Percentiles rank a stretch among this genome's conserved stretches.
These are phyloP conservation scores for Micromussa lordhowensis DNA, from an alignment of 92 coral and sea anemone species.

Conservation along the genomic window DNA sequence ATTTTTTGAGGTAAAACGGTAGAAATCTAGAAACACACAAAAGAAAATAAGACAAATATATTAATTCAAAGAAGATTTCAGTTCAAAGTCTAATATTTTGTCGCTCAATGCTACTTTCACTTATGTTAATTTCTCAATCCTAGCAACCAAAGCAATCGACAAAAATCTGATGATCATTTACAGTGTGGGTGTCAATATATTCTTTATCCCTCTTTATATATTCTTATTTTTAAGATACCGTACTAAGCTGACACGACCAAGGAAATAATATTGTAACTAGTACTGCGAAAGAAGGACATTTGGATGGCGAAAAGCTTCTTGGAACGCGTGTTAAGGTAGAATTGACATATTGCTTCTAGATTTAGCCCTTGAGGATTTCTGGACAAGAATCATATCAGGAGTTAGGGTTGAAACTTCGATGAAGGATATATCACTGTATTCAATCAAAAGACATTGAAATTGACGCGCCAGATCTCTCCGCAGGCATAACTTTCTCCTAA, in stretches of 20 bases:
- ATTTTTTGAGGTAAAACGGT: background rate
- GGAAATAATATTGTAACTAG: background rate
- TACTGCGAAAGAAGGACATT: background rate
- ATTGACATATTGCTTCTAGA: background rate
- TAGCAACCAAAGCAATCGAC: slow-evolving; percentile 26
- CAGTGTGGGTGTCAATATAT: background rate
- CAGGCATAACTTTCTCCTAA: background rate
- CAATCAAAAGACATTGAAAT: background rate
- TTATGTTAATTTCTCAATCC: slow-evolving; percentile 17
- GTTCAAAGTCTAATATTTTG: background rate
- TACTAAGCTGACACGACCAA: background rate
- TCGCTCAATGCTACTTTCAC: background rate
- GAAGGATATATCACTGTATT: background rate
- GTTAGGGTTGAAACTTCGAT: background rate
- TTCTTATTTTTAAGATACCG: background rate
- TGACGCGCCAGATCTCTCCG: background rate
- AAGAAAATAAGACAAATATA: background rate
- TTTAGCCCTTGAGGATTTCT: background rate
- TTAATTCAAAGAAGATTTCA: background rate
- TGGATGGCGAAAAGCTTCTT: background rate
- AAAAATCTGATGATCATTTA: slow-evolving; percentile 9
- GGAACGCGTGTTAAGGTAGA: background rate
- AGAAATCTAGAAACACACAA: background rate
- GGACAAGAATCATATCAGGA: background rate
- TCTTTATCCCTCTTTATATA: background rate